Conservation (phyloP, 2,797 vertebrate genomes). For the Spondyliosoma cantharus region DNA sequence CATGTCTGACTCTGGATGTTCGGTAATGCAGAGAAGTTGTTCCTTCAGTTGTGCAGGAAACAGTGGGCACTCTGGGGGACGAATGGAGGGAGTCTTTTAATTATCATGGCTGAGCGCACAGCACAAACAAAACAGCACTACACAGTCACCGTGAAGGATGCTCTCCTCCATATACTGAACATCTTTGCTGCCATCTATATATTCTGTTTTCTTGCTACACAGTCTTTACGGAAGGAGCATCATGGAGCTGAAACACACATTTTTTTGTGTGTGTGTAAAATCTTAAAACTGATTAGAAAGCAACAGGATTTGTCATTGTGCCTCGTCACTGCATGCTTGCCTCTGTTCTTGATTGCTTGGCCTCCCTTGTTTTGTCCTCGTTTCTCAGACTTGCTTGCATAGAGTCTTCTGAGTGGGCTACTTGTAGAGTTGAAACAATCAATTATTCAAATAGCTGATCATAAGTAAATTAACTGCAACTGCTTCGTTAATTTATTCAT, state of each 20-base stretch:
- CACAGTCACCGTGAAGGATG: constrained; percentile 34
- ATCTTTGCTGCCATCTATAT: not conserved
- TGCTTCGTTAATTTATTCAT: too few species aligned
- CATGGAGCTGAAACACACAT: not conserved
- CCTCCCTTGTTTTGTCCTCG: not conserved
- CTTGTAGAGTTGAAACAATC: not conserved
- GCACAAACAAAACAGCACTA: constrained; percentile 57
- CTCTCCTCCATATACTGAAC: constrained; percentile 33
- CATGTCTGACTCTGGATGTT: constrained; percentile 18
- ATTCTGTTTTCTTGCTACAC: not conserved
- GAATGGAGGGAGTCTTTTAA: constrained; percentile 61
- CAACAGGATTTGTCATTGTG: not conserved
- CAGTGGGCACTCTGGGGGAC: constrained; percentile 30
- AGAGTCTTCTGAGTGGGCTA: not conserved
- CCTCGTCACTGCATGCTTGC: not conserved
- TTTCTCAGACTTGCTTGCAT: not conserved
- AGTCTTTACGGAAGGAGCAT: not conserved
- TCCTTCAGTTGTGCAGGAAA: constrained; percentile 45
- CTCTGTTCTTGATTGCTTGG: not conserved
- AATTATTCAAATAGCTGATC: not conserved
- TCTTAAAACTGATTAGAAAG: constrained; percentile 2
- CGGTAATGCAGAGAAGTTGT: constrained; percentile 26
- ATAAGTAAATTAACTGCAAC: too few species aligned
- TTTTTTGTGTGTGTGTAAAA: not conserved
- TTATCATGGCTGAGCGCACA: constrained; percentile 61